phyloP scores from a whole-genome alignment of 2,797 vertebrate species.

The Channallabes apus region DNA sequence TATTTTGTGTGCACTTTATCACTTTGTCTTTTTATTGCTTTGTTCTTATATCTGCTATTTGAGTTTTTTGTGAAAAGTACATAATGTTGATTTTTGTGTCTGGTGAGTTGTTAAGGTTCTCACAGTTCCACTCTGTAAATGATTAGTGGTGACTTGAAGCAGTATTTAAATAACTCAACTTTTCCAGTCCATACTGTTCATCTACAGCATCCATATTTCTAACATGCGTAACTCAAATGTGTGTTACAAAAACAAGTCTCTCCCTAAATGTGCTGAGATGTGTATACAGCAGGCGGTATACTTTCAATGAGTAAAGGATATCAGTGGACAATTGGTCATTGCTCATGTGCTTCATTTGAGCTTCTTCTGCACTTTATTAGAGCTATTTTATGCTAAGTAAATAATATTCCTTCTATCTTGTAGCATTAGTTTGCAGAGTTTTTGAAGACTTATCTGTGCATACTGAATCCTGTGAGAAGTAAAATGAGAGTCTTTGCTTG shows the following conservation, averaged over 20 bases:
- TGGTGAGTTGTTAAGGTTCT: background rate
- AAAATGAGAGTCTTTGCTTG: constrained; percentile 25
- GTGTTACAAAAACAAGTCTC: background rate
- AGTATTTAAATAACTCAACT: background rate
- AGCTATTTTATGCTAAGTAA: background rate
- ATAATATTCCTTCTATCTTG: constrained; percentile 8
- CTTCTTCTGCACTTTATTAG: constrained; percentile 36
- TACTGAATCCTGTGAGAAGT: constrained; percentile 15
- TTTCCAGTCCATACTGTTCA: background rate
- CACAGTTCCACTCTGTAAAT: background rate
- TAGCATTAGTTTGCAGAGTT: constrained; percentile 1
- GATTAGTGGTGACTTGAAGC: background rate
- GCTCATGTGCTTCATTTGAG: constrained; percentile 46
- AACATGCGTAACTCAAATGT: background rate
- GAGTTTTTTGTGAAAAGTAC: background rate
- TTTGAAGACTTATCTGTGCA: background rate
- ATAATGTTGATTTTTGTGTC: constrained; percentile 5
- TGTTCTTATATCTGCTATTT: background rate
- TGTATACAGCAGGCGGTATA: background rate
- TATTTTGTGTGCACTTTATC: background rate
- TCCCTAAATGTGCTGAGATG: background rate
- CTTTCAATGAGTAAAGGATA: background rate
- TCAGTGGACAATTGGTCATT: constrained; percentile 10
- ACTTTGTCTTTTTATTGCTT: background rate
- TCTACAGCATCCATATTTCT: background rate